phyloP scores from a whole-genome alignment of 1,140 invertebrate genomes.

The Habropoda laboriosa region DNA sequence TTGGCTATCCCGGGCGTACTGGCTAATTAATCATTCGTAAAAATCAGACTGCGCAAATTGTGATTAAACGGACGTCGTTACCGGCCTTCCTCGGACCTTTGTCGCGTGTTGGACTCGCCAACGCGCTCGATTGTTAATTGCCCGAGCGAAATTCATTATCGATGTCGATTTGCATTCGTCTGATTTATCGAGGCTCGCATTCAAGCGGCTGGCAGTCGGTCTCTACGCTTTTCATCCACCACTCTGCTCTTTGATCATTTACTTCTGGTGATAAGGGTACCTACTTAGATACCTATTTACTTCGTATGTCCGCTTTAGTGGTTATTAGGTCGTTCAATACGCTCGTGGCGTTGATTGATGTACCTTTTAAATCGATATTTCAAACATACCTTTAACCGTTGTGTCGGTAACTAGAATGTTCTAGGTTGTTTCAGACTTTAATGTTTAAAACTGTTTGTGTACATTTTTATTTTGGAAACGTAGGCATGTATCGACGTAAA shows the following conservation, averaged over 20 bases:
- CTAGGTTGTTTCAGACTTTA: too few species aligned
- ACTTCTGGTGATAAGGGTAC: background rate
- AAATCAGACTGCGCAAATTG: slow-evolving; percentile 56
- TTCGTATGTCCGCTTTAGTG: too few species aligned
- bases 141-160: slow-evolving; percentile 46
- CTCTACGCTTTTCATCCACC: too few species aligned
- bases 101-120: slow-evolving; percentile 15
- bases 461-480: too few species aligned
- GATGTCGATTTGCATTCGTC: slow-evolving; percentile 34
- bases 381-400: too few species aligned
- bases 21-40: slow-evolving; percentile 60
- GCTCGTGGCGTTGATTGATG: too few species aligned
- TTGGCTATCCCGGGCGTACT: slow-evolving; percentile 36
- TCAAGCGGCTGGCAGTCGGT: background rate
- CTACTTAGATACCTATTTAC: too few species aligned
- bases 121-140: slow-evolving; percentile 56
- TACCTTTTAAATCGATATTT: too few species aligned
- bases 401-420: too few species aligned
- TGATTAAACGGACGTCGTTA: slow-evolving; percentile 48
- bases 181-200: slow-evolving; percentile 26
- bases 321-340: too few species aligned
- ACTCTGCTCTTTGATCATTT: background rate
- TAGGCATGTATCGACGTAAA: too few species aligned
- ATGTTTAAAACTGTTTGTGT: too few species aligned
- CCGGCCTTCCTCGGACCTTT: background rate